Conservation (phyloP, 64 coral and sea anemone genomes). For the Montipora sp. region DNA sequence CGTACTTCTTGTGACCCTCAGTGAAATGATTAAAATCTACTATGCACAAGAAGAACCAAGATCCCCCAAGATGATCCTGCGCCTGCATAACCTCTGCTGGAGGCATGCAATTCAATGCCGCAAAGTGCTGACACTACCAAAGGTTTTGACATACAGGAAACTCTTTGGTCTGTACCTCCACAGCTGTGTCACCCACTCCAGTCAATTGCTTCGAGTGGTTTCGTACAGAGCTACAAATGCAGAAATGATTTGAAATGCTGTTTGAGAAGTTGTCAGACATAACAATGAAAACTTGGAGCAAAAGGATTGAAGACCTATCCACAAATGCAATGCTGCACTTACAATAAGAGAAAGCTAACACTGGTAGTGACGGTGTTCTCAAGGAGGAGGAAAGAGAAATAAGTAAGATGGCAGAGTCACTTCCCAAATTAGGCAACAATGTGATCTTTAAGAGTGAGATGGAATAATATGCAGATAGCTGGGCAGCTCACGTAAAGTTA, state of each 20-base stretch:
- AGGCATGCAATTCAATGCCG: slow-evolving; percentile 43
- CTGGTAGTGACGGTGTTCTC: neutral
- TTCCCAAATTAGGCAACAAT: neutral
- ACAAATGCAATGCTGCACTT: slow-evolving; percentile 31
- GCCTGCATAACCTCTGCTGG: slow-evolving; percentile 62
- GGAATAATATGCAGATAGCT: too few species aligned
- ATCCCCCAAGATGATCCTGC: slow-evolving; percentile 4
- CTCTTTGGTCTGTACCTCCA: too few species aligned
- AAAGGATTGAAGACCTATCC: too few species aligned
- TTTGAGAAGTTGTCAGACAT: too few species aligned
- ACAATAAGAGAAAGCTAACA: slow-evolving; percentile 48
- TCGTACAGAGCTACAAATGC: neutral
- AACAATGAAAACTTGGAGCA: too few species aligned
- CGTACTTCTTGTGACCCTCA: neutral
- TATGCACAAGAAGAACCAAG: slow-evolving; percentile 31
- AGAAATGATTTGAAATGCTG: neutral
- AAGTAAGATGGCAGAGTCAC: slow-evolving; percentile 32
- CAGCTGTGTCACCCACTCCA: too few species aligned
- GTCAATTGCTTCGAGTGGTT: too few species aligned
- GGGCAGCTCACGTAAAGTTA: too few species aligned
- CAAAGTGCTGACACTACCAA: slow-evolving; percentile 38
- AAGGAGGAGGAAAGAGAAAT: slow-evolving; percentile 51
- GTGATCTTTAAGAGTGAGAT: too few species aligned
- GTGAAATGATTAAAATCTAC: slow-evolving; percentile 40
- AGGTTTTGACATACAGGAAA: too few species aligned